Conservation (phyloP, 2,113 vertebrate genomes). For the Sinocyclocheilus anshuiensis region DNA sequence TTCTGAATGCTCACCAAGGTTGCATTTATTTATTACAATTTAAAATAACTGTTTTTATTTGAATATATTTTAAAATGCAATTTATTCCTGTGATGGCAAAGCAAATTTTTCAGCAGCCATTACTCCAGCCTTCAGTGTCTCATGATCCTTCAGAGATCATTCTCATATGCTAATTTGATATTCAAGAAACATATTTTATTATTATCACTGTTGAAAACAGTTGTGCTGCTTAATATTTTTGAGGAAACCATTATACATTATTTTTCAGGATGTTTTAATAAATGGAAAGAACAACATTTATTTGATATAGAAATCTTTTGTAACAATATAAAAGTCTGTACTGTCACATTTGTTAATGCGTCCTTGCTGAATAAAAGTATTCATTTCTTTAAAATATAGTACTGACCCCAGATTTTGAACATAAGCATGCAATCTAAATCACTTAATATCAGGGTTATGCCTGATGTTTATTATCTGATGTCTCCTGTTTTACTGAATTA, state of each 20-base stretch:
- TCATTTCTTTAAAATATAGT: not conserved
- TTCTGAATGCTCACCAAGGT: not conserved
- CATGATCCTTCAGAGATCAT: not conserved
- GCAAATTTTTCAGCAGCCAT: not conserved
- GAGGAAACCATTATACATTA: not conserved
- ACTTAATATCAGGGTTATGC: not conserved
- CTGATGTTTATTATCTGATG: not conserved
- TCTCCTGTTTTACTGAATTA: conserved; percentile 16
- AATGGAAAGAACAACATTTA: not conserved
- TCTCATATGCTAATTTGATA: not conserved
- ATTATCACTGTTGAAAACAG: not conserved
- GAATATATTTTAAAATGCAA: no score
- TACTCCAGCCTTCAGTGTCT: not conserved
- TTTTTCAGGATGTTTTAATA: not conserved
- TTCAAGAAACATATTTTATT: not conserved
- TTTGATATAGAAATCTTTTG: not conserved
- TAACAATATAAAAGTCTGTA: not conserved
- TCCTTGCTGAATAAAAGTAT: not conserved
- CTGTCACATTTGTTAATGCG: not conserved
- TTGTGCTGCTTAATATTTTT: not conserved
- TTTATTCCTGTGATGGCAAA: no score
- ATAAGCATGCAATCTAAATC: not conserved
- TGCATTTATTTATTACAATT: not conserved
- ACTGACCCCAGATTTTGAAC: not conserved
- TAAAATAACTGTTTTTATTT: no score